phyloP scores from a whole-genome alignment of 53 echinoderm and acorn worm genomes.

The Temnopleurus reevesii region DNA sequence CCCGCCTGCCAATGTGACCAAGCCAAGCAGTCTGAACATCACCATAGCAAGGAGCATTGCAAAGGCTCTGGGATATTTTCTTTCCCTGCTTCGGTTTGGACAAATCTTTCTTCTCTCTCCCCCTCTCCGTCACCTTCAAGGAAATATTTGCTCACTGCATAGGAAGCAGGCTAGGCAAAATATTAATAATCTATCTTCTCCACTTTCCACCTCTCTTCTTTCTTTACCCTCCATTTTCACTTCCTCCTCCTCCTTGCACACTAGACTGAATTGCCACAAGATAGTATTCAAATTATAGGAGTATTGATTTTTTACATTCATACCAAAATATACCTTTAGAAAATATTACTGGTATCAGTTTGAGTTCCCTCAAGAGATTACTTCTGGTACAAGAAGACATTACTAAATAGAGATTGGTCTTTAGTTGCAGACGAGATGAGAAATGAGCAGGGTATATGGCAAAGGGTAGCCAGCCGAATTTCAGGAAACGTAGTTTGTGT shows the following conservation, averaged over 20 bases:
- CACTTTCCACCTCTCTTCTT: constrained; percentile 2
- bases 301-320: no score
- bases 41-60: not conserved
- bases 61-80: constrained; percentile 45
- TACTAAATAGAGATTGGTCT: no score
- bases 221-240: not conserved
- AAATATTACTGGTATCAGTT: no score
- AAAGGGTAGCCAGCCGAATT: not conserved
- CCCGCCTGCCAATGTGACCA: not conserved
- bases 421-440: no score
- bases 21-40: not conserved
- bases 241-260: not conserved
- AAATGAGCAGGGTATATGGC: no score
- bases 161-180: constrained; percentile 42
- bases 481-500: constrained; percentile 52
- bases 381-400: no score
- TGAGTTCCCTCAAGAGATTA: no score
- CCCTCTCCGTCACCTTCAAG: constrained; percentile 1
- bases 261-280: no score
- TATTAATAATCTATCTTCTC: constrained; percentile 31
- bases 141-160: constrained; percentile 24
- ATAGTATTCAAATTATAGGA: no score
- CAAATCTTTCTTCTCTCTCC: constrained; percentile 50
- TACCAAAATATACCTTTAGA: no score
- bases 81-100: not conserved